Evolutionary conservation across 1,140 invertebrate species (phyloP).

Genomic region (Elysia chlorotica): DNA sequence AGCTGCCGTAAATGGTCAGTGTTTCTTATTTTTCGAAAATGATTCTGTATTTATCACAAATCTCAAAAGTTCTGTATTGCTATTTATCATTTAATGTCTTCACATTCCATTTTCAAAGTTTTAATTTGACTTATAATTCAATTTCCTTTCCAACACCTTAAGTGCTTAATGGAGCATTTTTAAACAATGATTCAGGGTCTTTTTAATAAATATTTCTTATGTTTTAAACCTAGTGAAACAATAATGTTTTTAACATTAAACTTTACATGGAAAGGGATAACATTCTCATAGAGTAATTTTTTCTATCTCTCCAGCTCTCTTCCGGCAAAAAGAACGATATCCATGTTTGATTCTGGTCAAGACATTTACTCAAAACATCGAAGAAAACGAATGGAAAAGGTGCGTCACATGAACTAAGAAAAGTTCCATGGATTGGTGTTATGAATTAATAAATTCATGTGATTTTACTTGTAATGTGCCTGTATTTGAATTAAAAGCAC

Average conservation of each 20-base stretch:
- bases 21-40: background rate
- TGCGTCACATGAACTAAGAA: no score
- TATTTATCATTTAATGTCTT: background rate
- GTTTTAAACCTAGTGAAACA: background rate
- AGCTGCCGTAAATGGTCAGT: no score
- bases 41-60: background rate
- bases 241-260: background rate
- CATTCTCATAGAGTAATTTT: no score
- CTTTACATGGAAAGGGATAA: no score
- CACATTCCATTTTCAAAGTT: background rate
- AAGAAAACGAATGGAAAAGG: no score
- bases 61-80: background rate
- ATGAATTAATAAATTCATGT: no score
- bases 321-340: conserved; percentile 26
- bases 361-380: no score
- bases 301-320: conserved; percentile 29
- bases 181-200: background rate
- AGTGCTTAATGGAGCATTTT: background rate
- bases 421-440: no score
- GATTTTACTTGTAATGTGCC: no score
- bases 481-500: no score
- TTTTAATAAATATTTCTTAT: background rate
- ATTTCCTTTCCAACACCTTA: background rate
- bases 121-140: background rate
- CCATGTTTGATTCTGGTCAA: conserved; percentile 38